Evolutionary conservation across 2,888 invertebrate genomes (phyloP).

Genomic region (Drosophila multiciliata): DNA sequence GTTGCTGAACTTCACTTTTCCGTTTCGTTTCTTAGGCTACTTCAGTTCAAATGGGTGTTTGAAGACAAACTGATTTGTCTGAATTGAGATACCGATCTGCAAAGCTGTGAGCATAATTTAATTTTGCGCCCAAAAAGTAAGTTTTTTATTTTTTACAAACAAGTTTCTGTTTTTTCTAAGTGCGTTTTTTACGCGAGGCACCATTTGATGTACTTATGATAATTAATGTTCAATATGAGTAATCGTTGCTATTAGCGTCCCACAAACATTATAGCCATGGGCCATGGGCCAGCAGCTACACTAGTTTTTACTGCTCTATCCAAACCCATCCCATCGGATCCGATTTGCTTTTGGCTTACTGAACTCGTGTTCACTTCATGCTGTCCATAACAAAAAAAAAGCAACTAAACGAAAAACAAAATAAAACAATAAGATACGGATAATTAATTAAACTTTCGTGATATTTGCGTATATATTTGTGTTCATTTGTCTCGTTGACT

Average conservation of each 20-base stretch:
- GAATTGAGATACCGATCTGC: conserved; percentile 36
- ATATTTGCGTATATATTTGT: conserved; percentile 34
- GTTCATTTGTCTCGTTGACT: conserved; percentile 52
- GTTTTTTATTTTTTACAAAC: conserved; percentile 11
- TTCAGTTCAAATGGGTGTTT: conserved; percentile 15
- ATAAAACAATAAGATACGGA: conserved; percentile 41
- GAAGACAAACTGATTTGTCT: conserved; percentile 27
- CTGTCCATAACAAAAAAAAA: conserved; percentile 30
- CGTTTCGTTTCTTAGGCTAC: not conserved
- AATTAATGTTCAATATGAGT: conserved; percentile 71
- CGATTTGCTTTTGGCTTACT: conserved; percentile 25
- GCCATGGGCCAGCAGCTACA: conserved; percentile 33
- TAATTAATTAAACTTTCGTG: conserved; percentile 71
- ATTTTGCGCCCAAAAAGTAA: conserved; percentile 44
- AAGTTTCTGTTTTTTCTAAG: conserved; percentile 9
- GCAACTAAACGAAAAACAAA: conserved; percentile 7
- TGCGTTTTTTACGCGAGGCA: conserved; percentile 22
- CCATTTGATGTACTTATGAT: conserved; percentile 44
- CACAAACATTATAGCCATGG: conserved; percentile 15
- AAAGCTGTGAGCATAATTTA: conserved; percentile 31
- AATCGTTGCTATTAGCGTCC: conserved; percentile 52
- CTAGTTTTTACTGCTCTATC: conserved; percentile 3
- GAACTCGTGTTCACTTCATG: conserved; percentile 32
- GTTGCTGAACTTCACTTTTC: not conserved
- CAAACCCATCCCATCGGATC: conserved; percentile 11